These are phyloP conservation scores for Lordiphosa stackelbergi DNA, from an alignment of 1,140 invertebrate species.

Conservation along the genomic window DNA sequence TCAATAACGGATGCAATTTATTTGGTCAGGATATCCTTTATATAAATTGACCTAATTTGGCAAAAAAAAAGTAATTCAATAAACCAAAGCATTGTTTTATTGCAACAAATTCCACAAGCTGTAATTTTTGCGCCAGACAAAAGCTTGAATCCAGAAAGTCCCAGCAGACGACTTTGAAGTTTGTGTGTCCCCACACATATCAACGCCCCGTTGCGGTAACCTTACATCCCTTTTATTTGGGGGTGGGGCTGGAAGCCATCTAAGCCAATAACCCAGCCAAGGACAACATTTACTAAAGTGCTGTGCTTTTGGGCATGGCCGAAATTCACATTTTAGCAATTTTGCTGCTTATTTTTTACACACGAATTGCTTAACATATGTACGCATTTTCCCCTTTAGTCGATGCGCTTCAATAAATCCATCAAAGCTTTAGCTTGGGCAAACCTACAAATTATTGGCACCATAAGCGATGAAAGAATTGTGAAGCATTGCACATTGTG, in stretches of 20 bases:
- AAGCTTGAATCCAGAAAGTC: slow-evolving; percentile 41
- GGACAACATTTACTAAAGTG: slow-evolving; percentile 50
- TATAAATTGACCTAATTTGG: slow-evolving; percentile 25
- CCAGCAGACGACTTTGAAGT: slow-evolving; percentile 33
- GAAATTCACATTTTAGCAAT: slow-evolving; percentile 34
- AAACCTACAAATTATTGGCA: too few species aligned
- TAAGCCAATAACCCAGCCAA: slow-evolving; percentile 61
- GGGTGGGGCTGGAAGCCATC: slow-evolving; percentile 38
- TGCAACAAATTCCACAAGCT: slow-evolving; percentile 9
- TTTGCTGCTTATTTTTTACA: slow-evolving; percentile 50
- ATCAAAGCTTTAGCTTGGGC: too few species aligned
- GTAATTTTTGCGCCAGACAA: slow-evolving; percentile 37
- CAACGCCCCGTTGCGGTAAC: slow-evolving; percentile 54
- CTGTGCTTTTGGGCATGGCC: slow-evolving; percentile 23
- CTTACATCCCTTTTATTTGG: slow-evolving; percentile 45
- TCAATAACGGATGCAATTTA: slow-evolving; percentile 19
- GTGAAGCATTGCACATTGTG: too few species aligned
- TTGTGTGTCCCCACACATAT: slow-evolving; percentile 8
- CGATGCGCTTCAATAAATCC: slow-evolving; percentile 32
- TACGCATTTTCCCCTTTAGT: slow-evolving; percentile 10
- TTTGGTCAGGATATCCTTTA: slow-evolving; percentile 38
- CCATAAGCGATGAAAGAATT: too few species aligned
- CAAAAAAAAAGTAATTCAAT: slow-evolving; percentile 39
- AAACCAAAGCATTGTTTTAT: slow-evolving; percentile 58
- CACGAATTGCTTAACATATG: slow-evolving; percentile 60